Conservation (phyloP, 2,797 vertebrate species). For the Rhynchotus rufescens region DNA sequence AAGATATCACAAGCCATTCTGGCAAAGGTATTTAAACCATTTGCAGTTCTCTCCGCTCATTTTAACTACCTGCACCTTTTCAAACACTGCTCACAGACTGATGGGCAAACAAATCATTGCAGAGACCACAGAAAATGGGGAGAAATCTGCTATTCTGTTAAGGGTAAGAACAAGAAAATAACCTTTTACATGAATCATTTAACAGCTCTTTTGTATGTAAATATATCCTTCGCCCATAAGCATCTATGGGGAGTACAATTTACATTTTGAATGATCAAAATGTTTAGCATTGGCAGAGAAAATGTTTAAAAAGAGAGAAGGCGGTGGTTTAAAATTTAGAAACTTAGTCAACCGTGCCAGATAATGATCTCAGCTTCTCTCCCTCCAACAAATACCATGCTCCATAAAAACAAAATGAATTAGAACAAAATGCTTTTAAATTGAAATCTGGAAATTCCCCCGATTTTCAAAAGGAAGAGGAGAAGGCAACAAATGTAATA, state of each 20-base stretch:
- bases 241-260: slow-evolving; percentile 68
- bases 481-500: slow-evolving; percentile 58
- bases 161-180: slow-evolving; percentile 16
- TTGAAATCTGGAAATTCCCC: slow-evolving; percentile 49
- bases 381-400: slow-evolving; percentile 60
- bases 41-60: background rate
- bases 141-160: background rate
- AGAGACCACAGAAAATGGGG: background rate
- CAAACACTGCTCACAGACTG: background rate
- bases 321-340: slow-evolving; percentile 65
- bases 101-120: background rate
- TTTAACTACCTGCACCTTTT: slow-evolving; percentile 23
- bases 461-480: slow-evolving; percentile 37
- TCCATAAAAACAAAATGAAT: slow-evolving; percentile 54
- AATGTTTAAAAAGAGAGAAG: slow-evolving; percentile 70
- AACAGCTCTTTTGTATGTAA: slow-evolving; percentile 49
- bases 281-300: slow-evolving; percentile 71
- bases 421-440: slow-evolving; percentile 58
- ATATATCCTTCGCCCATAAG: slow-evolving; percentile 64
- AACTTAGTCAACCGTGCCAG: slow-evolving; percentile 43
- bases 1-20: background rate
- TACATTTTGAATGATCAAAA: slow-evolving; percentile 76
- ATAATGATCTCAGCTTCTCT: slow-evolving; percentile 60
- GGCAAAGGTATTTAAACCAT: background rate
- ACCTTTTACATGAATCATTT: background rate